A percentile compares a stretch with the other conserved stretches of the same genome.
Evolutionary conservation across 2,888 invertebrate species (phyloP).

Genomic region (Colostygia pectinataria): DNA sequence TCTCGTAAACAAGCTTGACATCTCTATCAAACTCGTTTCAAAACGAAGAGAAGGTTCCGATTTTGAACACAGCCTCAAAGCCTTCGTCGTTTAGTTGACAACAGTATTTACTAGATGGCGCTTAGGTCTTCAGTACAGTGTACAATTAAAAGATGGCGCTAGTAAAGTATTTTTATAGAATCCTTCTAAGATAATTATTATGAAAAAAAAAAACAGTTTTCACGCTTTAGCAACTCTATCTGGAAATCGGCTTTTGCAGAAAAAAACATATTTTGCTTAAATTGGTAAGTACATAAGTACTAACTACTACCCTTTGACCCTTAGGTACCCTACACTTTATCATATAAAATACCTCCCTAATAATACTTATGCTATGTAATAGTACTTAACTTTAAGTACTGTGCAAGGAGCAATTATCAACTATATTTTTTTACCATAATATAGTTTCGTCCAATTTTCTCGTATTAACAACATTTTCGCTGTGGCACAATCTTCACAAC

Average conservation of each 20-base stretch:
- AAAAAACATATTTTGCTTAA: no score
- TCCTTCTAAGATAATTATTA: no score
- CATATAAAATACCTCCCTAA: no score
- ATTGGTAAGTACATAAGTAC: no score
- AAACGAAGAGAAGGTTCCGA: background rate
- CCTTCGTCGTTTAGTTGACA: background rate
- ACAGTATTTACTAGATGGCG: conserved; percentile 15
- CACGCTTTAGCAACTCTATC: no score
- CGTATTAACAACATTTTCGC: background rate
- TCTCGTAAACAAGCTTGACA: conserved; percentile 2
- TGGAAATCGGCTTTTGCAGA: no score
- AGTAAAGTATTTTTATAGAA: background rate
- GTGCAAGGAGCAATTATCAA: background rate
- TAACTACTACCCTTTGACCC: no score
- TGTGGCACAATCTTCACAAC: conserved; percentile 15
- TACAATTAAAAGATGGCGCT: conserved; percentile 5
- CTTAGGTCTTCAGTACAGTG: background rate
- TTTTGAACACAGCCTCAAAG: conserved; percentile 4
- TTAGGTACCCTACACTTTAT: no score
- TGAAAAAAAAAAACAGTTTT: no score
- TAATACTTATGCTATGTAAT: no score
- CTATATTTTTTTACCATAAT: no score
- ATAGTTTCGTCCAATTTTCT: background rate
- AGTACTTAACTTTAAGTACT: no score
- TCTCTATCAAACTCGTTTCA: background rate